Evolutionary conservation across 2,888 invertebrate species (phyloP), one percentile per base, ranked within the genome.

Genomic region (Acrobeloides nanus): DNA sequence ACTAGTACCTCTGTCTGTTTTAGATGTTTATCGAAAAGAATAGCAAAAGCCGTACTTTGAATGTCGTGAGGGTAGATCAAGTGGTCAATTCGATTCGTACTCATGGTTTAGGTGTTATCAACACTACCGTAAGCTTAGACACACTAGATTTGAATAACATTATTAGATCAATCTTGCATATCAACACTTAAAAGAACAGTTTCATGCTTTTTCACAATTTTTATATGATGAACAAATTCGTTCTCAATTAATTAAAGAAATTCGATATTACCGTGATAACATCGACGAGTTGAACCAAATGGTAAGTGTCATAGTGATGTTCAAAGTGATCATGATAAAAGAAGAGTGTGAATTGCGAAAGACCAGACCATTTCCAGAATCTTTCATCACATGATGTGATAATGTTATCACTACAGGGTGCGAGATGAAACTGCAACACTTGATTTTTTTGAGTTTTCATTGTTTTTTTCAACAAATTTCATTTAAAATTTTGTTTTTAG

Each of bases 161-260:
- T 8, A 17, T 34, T 55, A 76, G 75, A 75, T 78, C 17, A 78
- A 79, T 61, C 75, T 75, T 57, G 77, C 77, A 0, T 79, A 78
- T 76, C 92, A 92, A 76, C 93, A 90, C 76, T 41, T 64, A 31
- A 55, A 87, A 59, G 85, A 87, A 63, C 90, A 93, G 75, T 85
- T 97, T 68, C 86, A 85, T 64, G 84, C 85, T 1, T 89, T 97
- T 74, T 93, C 93, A 0, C 92, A 93, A 75, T 95, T 95, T 74
- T 82, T 97, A 76, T 93, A 86, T 73, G 93, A 95, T 74, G 97
- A 97, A 75, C 90, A 90, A 70, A 90, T 97, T 40, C 92, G 93
- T 75, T 90, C 92, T 0, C 81, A 89, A 47, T 79, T 97, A 2
- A 81, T 88, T 58, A 89, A 89, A 70, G 79, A 74, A 42, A 59